Evolutionary conservation across 2,113 vertebrate genomes (phyloP).

Genomic region (Pluvianellus socialis): DNA sequence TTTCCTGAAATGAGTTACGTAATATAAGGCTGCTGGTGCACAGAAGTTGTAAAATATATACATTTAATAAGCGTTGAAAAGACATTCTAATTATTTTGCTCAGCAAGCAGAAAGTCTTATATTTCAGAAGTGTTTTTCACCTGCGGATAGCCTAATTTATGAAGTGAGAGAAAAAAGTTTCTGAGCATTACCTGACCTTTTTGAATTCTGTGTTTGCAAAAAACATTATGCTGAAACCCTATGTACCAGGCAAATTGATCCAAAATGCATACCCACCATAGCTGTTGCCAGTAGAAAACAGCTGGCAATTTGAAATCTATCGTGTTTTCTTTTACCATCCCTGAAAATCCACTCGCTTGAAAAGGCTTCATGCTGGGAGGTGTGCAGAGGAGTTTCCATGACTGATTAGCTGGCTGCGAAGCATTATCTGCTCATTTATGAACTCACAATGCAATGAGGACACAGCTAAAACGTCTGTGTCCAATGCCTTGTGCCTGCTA

Average conservation of each 20-base stretch:
- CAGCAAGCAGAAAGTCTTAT: neutral
- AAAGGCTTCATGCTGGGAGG: neutral
- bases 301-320: neutral
- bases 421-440: neutral
- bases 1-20: neutral
- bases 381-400: neutral
- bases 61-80: neutral
- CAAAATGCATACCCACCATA: neutral
- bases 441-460: neutral
- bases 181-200: neutral
- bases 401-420: neutral
- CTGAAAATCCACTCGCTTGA: neutral
- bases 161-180: neutral
- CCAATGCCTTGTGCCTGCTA: neutral
- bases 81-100: neutral
- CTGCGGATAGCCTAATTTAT: neutral
- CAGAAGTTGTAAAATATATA: neutral
- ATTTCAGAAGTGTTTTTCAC: neutral
- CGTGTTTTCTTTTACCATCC: neutral
- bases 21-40: conserved; percentile 6
- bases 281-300: neutral
- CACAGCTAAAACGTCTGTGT: fast-evolving
- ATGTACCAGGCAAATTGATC: neutral
- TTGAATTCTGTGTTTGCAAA: neutral
- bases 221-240: neutral